Conservation (phyloP, 2,888 invertebrate species). For the Pammene fasciana region DNA sequence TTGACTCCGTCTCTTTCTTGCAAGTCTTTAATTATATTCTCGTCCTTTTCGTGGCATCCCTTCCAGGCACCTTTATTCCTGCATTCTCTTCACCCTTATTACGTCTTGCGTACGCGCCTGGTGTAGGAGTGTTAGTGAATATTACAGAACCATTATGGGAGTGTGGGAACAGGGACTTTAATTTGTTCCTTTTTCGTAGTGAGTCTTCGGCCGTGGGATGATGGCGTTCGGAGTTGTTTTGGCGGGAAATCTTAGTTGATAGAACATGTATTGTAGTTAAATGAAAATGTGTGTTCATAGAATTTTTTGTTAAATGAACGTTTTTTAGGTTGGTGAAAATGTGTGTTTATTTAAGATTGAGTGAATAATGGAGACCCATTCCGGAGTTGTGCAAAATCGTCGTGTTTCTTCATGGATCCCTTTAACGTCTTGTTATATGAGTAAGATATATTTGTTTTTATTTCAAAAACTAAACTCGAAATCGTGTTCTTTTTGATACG, state of each 20-base stretch:
- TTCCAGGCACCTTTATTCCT: slow-evolving; percentile 71
- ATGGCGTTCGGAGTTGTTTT: slow-evolving; percentile 63
- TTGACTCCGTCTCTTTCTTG: slow-evolving; percentile 65
- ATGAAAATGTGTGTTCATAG: slow-evolving; percentile 46
- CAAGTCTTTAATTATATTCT: slow-evolving; percentile 46
- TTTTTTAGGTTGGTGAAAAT: slow-evolving; percentile 42
- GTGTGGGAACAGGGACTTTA: slow-evolving; percentile 54
- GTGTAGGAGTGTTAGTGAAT: slow-evolving; percentile 65
- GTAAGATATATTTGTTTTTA: slow-evolving; percentile 61
- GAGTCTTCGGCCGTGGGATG: slow-evolving; percentile 58
- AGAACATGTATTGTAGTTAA: slow-evolving; percentile 24
- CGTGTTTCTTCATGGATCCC: slow-evolving; percentile 58
- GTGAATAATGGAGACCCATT: slow-evolving; percentile 63
- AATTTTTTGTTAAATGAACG: not conserved
- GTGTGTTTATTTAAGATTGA: slow-evolving; percentile 44
- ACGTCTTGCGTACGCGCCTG: slow-evolving; percentile 61
- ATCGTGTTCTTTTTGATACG: too few relatives aligned
- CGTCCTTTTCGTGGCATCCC: slow-evolving; percentile 67
- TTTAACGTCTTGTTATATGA: slow-evolving; percentile 73
- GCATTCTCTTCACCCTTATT: slow-evolving; percentile 77
- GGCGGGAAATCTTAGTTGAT: slow-evolving; percentile 63
- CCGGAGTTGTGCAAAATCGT: slow-evolving; percentile 47
- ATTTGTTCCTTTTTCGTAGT: slow-evolving; percentile 57
- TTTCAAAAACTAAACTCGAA: not conserved
- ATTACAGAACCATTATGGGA: slow-evolving; percentile 48